Percentiles rank a stretch among this genome's conserved stretches.
These are phyloP conservation scores for Carpatolechia fugitivella DNA, from an alignment of 2,888 invertebrate genomes.

Conservation along the genomic window DNA sequence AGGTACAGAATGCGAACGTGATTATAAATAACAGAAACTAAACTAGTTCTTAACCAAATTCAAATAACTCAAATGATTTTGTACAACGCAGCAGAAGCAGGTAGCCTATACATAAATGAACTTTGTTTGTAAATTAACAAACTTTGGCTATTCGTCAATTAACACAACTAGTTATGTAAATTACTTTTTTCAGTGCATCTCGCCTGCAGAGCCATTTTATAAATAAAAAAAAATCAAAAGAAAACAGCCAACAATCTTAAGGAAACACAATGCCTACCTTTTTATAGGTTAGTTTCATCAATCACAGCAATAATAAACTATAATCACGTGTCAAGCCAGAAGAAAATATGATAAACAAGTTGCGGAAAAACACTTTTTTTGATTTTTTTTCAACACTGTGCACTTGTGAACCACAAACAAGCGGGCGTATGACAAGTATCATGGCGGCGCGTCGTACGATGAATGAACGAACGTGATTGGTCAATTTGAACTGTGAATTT, in stretches of 20 bases:
- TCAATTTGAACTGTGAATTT: constrained; percentile 15
- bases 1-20: background rate
- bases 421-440: background rate
- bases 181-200: background rate
- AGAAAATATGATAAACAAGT: background rate
- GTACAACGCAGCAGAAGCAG: background rate
- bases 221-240: no score
- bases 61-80: background rate
- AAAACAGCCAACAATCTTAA: background rate
- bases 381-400: background rate
- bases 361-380: constrained; percentile 3
- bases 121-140: background rate
- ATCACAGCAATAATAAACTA: no score
- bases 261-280: constrained; percentile 4
- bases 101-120: background rate
- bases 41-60: background rate
- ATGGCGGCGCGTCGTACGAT: background rate
- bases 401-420: constrained; percentile 3
- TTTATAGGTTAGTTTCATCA: background rate
- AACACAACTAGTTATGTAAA: background rate
- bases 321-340: no score
- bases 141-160: background rate
- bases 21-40: background rate
- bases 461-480: constrained; percentile 16
- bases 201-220: no score